Evolutionary conservation across 2,888 invertebrate species (phyloP).

Genomic region (Lomographa bimaculata): DNA sequence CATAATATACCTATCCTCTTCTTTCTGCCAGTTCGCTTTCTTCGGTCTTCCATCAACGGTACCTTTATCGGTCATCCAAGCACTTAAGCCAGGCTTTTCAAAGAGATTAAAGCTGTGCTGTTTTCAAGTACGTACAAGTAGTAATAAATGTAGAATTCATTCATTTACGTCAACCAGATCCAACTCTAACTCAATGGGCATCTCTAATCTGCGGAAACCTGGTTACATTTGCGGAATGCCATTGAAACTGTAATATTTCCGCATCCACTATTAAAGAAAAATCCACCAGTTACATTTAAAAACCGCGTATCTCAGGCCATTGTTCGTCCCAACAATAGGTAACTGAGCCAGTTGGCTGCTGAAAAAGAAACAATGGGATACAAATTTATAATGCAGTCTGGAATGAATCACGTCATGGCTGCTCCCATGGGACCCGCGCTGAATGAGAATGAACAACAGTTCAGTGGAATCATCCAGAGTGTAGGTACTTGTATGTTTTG

Average conservation of each 20-base stretch:
- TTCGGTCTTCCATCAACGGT: too few relatives aligned
- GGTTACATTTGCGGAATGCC: slow-evolving; percentile 5
- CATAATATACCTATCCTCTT: too few relatives aligned
- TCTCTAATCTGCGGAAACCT: too few relatives aligned
- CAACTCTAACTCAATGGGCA: too few relatives aligned
- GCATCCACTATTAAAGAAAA: slow-evolving; percentile 37
- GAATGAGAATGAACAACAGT: slow-evolving; percentile 74
- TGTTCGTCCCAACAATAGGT: slow-evolving; percentile 72
- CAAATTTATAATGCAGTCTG: slow-evolving; percentile 79
- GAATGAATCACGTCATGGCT: slow-evolving; percentile 73
- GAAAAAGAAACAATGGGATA: slow-evolving; percentile 74
- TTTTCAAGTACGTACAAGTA: too few relatives aligned
- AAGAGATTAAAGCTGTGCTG: too few relatives aligned
- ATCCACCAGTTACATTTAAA: slow-evolving; percentile 53
- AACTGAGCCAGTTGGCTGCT: slow-evolving; percentile 66
- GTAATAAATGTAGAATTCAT: too few relatives aligned
- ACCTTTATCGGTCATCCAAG: too few relatives aligned
- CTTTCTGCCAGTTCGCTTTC: too few relatives aligned
- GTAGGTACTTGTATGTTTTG: slow-evolving; percentile 4
- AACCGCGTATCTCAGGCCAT: slow-evolving; percentile 67
- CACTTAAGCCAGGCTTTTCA: too few relatives aligned
- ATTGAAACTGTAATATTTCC: slow-evolving; percentile 15
- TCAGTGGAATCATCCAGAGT: slow-evolving; percentile 39
- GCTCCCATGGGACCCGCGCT: slow-evolving; percentile 59
- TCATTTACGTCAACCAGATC: too few relatives aligned